A percentile compares a stretch with the other conserved stretches of the same genome.
phyloP scores from a whole-genome alignment of 1,140 invertebrate species.

The Lysiphlebus fabarum region DNA sequence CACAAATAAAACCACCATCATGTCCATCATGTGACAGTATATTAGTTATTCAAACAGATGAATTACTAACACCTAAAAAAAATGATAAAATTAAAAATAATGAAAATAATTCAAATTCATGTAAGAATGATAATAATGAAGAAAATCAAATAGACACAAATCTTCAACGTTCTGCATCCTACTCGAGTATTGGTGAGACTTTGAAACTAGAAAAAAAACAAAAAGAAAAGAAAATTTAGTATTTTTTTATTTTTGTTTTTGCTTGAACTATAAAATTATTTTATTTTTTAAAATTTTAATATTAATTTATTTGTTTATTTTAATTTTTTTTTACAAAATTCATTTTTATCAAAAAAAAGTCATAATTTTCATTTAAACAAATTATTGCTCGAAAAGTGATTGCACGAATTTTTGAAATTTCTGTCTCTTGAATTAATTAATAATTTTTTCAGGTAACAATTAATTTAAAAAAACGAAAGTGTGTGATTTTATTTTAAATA shows the following conservation, averaged over 20 bases:
- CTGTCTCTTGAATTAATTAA: not conserved
- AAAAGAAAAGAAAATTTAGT: not conserved
- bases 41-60: slow-evolving; percentile 57
- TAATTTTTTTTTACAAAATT: not conserved
- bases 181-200: slow-evolving; percentile 49
- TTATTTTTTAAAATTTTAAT: too few species aligned
- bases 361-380: too few species aligned
- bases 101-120: not conserved
- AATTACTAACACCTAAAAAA: slow-evolving; percentile 32
- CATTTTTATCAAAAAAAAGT: not conserved
- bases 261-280: too few species aligned
- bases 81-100: slow-evolving; percentile 26
- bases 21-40: slow-evolving; percentile 63
- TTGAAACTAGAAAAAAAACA: not conserved
- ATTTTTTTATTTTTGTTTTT: too few species aligned
- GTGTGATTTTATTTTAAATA: not conserved
- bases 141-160: slow-evolving; percentile 21
- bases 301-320: not conserved
- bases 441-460: not conserved
- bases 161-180: slow-evolving; percentile 45
- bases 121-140: slow-evolving; percentile 23
- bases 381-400: too few species aligned
- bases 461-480: not conserved
- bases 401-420: not conserved
- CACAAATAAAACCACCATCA: slow-evolving; percentile 43